Evolutionary conservation across 2,113 vertebrate genomes (phyloP).

Genomic region (Melanostigma gelatinosum): DNA sequence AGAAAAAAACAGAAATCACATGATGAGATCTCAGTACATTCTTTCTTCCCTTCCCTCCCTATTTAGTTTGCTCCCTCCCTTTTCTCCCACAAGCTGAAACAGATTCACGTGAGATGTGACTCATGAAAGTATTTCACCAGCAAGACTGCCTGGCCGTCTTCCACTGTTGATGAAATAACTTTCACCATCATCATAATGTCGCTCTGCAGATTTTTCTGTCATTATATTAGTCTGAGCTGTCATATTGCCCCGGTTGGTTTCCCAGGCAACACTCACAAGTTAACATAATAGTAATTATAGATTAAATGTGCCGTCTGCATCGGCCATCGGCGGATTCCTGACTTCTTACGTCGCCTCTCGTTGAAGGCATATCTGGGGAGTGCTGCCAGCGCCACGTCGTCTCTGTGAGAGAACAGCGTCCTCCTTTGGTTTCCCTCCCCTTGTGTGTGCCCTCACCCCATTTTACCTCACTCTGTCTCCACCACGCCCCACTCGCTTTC

Average conservation of each 20-base stretch:
- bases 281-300: neutral
- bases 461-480: slow-evolving; percentile 39
- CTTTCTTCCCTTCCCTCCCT: slow-evolving; percentile 71
- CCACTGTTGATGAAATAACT: slow-evolving; percentile 38
- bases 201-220: neutral
- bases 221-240: neutral
- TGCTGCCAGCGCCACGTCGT: slow-evolving; percentile 26
- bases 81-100: slow-evolving; percentile 78
- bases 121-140: slow-evolving; percentile 59
- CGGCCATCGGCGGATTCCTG: slow-evolving; percentile 20
- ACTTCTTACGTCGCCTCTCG: slow-evolving; percentile 5
- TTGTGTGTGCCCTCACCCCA: slow-evolving; percentile 33
- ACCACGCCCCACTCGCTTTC: slow-evolving; percentile 20
- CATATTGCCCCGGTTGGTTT: neutral
- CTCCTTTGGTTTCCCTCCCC: slow-evolving; percentile 55
- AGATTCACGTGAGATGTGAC: slow-evolving; percentile 76
- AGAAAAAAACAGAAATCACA: slow-evolving; percentile 63
- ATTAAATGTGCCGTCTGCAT: neutral
- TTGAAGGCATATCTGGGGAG: slow-evolving; percentile 15
- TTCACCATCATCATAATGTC: slow-evolving; percentile 21
- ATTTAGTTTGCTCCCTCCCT: slow-evolving; percentile 70
- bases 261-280: neutral
- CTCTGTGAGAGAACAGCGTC: slow-evolving; percentile 54
- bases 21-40: slow-evolving; percentile 74
- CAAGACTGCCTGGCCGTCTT: slow-evolving; percentile 28